Evolutionary conservation across 2,797 vertebrate species (phyloP), one percentile per base, ranked within the genome.

Genomic region (Chloroceryle amazona): DNA sequence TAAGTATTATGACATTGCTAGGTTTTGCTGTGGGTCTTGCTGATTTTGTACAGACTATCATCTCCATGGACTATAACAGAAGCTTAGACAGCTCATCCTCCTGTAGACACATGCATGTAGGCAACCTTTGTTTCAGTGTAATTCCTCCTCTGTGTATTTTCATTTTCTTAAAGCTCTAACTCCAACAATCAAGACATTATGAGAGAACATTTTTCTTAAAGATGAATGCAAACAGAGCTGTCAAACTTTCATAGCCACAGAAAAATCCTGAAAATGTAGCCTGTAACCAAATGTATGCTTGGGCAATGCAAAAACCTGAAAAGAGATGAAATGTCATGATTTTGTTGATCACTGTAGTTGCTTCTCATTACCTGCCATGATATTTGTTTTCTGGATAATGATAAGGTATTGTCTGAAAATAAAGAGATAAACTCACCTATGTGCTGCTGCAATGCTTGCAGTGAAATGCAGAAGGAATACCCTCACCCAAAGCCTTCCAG

Each of bases 291-390:
- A 8, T 5, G 11, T 23, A 13, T 5, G 2, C 7, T 39, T 65
- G 39, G n/a, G 15, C 10, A 52, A 39, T 13, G 33, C 5, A 74
- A 26, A 82, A 74, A 4, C 8, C 20, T 57, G 31, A 19, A 85
- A 80, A 52, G 28, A 89, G 16, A 89, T 35, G 12, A 84, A 72
- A 70, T 73, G 13, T 31, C 13, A 3, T 54, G 9, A 39, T 61
- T 66, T 58, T 75, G 26, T 42, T 72, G 3, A 16, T 37, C 6
- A 0, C 29, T 73, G 46, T 0, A 0, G 0, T 23, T 15, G 1
- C 33, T 10, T 75, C 28, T 78, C 31, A 3, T 44, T 33, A 33
- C 6, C 20, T 33, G 8, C 11, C 29, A 15, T 3, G 10, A 29
- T 72, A 14, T 75, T 55, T 87, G 44, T 46, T 86, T 85, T 61